A percentile compares a stretch with the other conserved stretches of the same genome.
phyloP scores from a whole-genome alignment of 2,888 invertebrate genomes.

The Epirrita christyi region DNA sequence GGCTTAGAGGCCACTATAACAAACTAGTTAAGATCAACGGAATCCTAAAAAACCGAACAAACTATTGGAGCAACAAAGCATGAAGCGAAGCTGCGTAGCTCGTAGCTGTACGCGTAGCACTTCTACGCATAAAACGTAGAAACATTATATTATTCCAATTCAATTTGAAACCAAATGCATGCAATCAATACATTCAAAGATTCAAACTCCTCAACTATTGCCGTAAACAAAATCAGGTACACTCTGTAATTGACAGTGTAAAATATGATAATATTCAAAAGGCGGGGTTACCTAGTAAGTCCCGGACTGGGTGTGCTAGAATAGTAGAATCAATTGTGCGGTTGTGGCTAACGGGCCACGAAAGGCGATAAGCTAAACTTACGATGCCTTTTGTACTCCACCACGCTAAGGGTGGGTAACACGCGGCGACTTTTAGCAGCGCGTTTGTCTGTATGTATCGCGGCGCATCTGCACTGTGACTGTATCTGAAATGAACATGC shows the following conservation, averaged over 20 bases:
- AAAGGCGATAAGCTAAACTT: conserved; percentile 76
- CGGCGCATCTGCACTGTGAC: too few species aligned
- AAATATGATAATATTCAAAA: conserved; percentile 74
- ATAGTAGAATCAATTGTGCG: conserved; percentile 75
- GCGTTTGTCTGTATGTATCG: too few species aligned
- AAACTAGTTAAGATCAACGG: too few species aligned
- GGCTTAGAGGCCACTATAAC: too few species aligned
- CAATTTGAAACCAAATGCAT: neutral
- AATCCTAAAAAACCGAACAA: too few species aligned
- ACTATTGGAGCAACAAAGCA: too few species aligned
- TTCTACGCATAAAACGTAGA: neutral
- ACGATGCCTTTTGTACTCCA: conserved; percentile 73
- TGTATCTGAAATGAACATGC: too few species aligned
- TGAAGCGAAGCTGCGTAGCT: neutral
- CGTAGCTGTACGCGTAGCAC: neutral
- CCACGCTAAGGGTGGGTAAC: conserved; percentile 32
- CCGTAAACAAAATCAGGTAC: conserved; percentile 37
- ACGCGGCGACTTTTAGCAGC: too few species aligned
- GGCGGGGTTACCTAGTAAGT: conserved; percentile 58
- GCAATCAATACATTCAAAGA: conserved; percentile 10
- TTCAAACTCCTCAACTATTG: conserved; percentile 54
- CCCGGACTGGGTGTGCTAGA: conserved; percentile 56
- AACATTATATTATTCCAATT: neutral
- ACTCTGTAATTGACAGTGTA: conserved; percentile 65
- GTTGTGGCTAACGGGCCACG: conserved; percentile 72